Base-by-base conservation (phyloP, 2,797 vertebrate genomes). In the Eleutherodactylus coqui region DNA sequence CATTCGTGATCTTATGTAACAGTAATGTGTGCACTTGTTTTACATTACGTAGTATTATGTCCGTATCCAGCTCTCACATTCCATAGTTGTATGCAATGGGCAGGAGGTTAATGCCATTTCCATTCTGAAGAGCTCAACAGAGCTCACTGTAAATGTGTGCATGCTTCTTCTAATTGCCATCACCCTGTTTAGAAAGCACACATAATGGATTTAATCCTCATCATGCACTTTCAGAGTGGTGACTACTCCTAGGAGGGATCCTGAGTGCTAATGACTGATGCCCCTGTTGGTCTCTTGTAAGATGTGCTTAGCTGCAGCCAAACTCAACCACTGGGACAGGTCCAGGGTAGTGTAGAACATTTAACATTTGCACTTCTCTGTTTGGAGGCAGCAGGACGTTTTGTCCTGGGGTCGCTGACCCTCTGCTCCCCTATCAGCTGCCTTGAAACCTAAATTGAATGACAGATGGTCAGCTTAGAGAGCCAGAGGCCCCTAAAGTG, bases 381-480 rank as follows among this genome's bases (percentile, higher is more conserved):
- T 88, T 86, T 87, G 14, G 24, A 91, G 91, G 92, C 94, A 92
- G 93, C 93, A 92, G 93, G 93, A 89, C 92, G 92, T 93, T 94
- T 94, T 94, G 93, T 94, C 89, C 84, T 91, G 88, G 91, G 94
- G 95, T 95, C 93, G 90, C 91, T 94, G 95, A 95, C 95, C 95
- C 86, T 90, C 91, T 92, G 88, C 91, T 93, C 92, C 92, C 91
- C 92, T 92, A 90, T 94, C 94, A 94, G 93, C 94, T 93, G 93
- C 93, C 93, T 91, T 90, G 91, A 92, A 91, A 94, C 92, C 93
- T 93, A 93, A 94, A 95, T 94, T 94, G 94, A 94, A 94, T 94
- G 94, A 94, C 96, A 96, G 95, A 96, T 96, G 96, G 95, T 92
- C 93, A 92, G 92, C 92, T 93, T 92, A 92, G 87, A 91, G 89